Percentiles rank a stretch among this genome's conserved stretches.
phyloP scores from a whole-genome alignment of 2,797 vertebrate genomes.

The Hemibagrus guttatus region DNA sequence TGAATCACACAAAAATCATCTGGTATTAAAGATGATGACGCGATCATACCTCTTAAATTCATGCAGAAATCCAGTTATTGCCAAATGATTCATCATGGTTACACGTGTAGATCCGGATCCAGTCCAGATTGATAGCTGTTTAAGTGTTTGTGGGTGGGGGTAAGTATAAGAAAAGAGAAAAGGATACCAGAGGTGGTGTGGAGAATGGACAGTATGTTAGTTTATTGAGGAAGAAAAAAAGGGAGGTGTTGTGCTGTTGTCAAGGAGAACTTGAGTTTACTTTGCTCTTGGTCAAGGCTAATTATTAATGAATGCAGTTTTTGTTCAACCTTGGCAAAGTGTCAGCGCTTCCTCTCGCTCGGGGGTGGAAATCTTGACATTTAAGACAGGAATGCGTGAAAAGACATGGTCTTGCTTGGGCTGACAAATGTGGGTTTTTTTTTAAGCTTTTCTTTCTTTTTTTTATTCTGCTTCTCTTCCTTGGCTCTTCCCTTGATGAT shows the following conservation, averaged over 20 bases:
- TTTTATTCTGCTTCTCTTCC: conserved; percentile 28
- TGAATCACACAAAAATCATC: neutral
- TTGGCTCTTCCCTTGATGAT: conserved; percentile 57
- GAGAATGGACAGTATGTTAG: conserved; percentile 57
- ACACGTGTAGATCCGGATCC: neutral
- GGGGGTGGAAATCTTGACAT: conserved; percentile 79
- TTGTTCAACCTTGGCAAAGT: conserved; percentile 81
- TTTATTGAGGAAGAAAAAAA: neutral
- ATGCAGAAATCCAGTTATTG: neutral
- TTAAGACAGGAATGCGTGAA: conserved; percentile 82
- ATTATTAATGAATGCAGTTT: conserved; percentile 82
- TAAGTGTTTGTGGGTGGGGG: neutral
- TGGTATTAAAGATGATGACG: neutral
- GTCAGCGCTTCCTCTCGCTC: conserved; percentile 71
- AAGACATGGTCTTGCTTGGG: conserved; percentile 80
- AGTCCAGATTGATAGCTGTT: neutral
- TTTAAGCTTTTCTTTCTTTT: conserved; percentile 37
- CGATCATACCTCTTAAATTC: neutral
- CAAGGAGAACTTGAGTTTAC: conserved; percentile 47
- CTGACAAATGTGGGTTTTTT: conserved; percentile 73
- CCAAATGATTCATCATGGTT: neutral
- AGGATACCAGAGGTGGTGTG: neutral
- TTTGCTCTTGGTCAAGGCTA: conserved; percentile 70
- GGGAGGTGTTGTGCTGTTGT: conserved; percentile 55
- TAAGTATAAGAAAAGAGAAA: neutral